Base-by-base conservation (phyloP, 2,797 vertebrate species). In the Tapera naevia region DNA sequence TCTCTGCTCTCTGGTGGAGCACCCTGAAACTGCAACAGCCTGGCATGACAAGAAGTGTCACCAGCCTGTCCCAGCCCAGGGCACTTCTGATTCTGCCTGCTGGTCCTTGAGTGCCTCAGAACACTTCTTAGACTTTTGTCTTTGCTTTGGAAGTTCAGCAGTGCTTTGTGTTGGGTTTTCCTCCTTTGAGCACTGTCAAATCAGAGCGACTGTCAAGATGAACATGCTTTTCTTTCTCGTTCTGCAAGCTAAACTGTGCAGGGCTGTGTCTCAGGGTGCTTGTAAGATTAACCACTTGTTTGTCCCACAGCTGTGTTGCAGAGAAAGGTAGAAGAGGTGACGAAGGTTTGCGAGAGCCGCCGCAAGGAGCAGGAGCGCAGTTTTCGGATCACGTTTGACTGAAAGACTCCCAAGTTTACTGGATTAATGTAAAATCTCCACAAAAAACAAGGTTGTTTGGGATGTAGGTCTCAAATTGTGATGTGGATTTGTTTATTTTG, bases 351-450 rank as follows among this genome's bases (percentile, higher is more conserved):
- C 1, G 99, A 99, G 95, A 98, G 97, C 72, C 98, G 99, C 32
- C 98, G 98, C 89, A 99, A 99, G 94, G 99, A 99, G 94, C 99
- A 99, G 86, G 99, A 99, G 94, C 99, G 99, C 96, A 98, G 98
- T 91, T 99, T 98, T 89, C 98, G 99, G 30, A 98, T 99, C 79
- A 98, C 98, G 0, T 99, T 99, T 70, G 98, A 99, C 70, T 98
- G 90, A 97, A 53, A 5, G 25, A 39, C 13, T 41, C 23, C 23
- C 3, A 24, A n/a, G n/a, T n/a, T n/a, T n/a, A n/a, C n/a, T n/a
- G n/a, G n/a, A n/a, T n/a, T n/a, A n/a, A n/a, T n/a, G n/a, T n/a
- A n/a, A 27, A 18, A 9, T 8, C 43, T 43, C 21, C 28, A 6
- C 10, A 33, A 39, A 33, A 25, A 6, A 24, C 3, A 18, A 30